phyloP scores from a whole-genome alignment of 2,113 vertebrate genomes.

The Ciconia boyciana region DNA sequence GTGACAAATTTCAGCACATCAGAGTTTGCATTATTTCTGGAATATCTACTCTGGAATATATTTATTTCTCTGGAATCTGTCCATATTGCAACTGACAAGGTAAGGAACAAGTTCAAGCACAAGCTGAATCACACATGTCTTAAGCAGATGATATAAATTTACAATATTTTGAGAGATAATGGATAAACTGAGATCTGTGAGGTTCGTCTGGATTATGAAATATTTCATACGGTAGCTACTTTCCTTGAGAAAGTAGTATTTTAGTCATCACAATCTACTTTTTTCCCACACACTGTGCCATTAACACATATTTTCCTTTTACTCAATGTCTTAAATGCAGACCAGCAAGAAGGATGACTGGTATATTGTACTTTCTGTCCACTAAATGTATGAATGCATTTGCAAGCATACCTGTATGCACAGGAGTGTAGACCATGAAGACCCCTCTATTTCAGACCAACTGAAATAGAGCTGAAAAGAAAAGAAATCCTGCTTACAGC shows the following conservation, averaged over 20 bases:
- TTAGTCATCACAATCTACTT: neutral
- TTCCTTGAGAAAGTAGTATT: neutral
- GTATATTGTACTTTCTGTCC: neutral
- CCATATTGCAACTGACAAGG: slow-evolving; percentile 25
- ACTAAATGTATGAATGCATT: neutral
- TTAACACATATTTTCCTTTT: slow-evolving; percentile 1
- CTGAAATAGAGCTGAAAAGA: neutral
- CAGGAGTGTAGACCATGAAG: neutral
- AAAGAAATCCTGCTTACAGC: neutral
- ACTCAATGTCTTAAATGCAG: neutral
- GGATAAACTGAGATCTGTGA: slow-evolving; percentile 33
- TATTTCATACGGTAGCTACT: neutral
- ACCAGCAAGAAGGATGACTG: neutral
- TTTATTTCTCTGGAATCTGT: neutral
- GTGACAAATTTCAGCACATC: neutral
- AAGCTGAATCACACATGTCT: neutral
- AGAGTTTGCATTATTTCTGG: neutral
- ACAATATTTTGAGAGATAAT: slow-evolving; percentile 52
- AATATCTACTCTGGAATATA: neutral
- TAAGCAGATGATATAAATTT: neutral
- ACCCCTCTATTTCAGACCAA: neutral
- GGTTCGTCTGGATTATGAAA: neutral
- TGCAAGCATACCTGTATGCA: neutral
- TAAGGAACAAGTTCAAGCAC: neutral
- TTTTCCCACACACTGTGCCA: neutral